Base-by-base conservation (phyloP, 2,113 vertebrate genomes). In the Oostethus manadensis region DNA sequence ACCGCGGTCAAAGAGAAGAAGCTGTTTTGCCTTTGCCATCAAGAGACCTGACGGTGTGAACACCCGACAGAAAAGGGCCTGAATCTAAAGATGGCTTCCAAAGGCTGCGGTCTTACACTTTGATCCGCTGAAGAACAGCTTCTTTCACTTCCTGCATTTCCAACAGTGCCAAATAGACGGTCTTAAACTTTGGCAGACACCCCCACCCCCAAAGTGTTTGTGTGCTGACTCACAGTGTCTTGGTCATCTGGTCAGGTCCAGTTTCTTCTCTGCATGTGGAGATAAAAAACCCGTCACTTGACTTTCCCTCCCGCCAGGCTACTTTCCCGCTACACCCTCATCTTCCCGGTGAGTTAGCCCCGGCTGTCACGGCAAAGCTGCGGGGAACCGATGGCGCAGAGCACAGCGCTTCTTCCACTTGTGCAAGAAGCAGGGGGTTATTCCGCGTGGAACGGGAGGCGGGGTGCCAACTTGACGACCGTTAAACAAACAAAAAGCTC, bases 241-340 rank as follows among this genome's bases (percentile, higher is more conserved):
- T 69, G 60, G 76, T 78, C 76, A 66, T 68, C 81, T 29, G 77
- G 60, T 74, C 72, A 15, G 80, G 69, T 88, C 78, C 84, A 68
- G 65, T 59, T 73, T 73, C 70, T 23, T 86, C 78, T 70, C 84
- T 88, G 85, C 62, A 58, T 78, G 62, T 80, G 74, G 74, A 84
- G 76, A 84, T 76, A 55, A 69, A 78, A 70, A 81, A 79, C 76
- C 74, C 76, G 84, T 88, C 83, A 86, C 81, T 83, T 60, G 62
- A 68, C 50, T 62, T 55, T 45, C 46, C 47, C 49, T 60, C 46
- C 42, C n/a, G 71, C 60, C 47, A 20, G 40, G 53, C 44, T n/a
- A 21, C 48, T 47, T 57, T 49, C 22, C 17, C 16, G 23, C 40
- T 22, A 16, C 21, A 38, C 46, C 33, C 42, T 17, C 13, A 21